phyloP scores from a whole-genome alignment of 1,140 invertebrate species.

The Meteorus sp. region DNA sequence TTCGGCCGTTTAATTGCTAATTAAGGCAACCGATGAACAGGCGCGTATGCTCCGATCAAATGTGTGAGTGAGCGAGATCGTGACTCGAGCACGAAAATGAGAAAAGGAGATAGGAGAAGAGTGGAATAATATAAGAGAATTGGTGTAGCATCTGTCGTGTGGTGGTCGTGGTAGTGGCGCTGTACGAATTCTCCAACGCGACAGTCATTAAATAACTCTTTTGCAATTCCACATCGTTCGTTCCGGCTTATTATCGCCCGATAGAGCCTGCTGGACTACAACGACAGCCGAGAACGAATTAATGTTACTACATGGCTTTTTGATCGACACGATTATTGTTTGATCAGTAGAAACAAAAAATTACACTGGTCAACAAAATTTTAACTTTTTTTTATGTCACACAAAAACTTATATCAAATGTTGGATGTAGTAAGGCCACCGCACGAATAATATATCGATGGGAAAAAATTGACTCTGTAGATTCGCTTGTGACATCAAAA shows the following conservation, averaged over 20 bases:
- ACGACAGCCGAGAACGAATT: conserved; percentile 7
- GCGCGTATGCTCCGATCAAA: neutral
- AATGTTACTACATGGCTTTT: conserved; percentile 12
- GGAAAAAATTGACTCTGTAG: too few species aligned
- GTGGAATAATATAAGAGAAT: too few species aligned
- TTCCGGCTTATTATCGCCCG: conserved; percentile 16
- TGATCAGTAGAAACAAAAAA: neutral
- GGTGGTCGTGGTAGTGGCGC: neutral
- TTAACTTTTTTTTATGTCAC: neutral
- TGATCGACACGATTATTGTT: too few species aligned
- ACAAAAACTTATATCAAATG: too few species aligned
- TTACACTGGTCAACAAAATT: conserved; percentile 2
- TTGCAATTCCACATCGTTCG: conserved; percentile 7
- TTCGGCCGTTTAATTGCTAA: conserved; percentile 33
- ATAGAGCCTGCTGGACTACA: neutral
- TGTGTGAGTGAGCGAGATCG: neutral
- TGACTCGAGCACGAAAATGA: too few species aligned
- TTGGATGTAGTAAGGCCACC: too few species aligned
- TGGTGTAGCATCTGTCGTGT: conserved; percentile 27
- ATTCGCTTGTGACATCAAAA: too few species aligned
- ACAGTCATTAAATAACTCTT: conserved; percentile 14
- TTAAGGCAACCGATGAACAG: conserved; percentile 24
- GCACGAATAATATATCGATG: too few species aligned
- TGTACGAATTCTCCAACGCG: conserved; percentile 19
- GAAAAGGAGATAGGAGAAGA: neutral